Evolutionary conservation across 1,140 invertebrate species (phyloP).

Genomic region (Lanistes nyassanus): DNA sequence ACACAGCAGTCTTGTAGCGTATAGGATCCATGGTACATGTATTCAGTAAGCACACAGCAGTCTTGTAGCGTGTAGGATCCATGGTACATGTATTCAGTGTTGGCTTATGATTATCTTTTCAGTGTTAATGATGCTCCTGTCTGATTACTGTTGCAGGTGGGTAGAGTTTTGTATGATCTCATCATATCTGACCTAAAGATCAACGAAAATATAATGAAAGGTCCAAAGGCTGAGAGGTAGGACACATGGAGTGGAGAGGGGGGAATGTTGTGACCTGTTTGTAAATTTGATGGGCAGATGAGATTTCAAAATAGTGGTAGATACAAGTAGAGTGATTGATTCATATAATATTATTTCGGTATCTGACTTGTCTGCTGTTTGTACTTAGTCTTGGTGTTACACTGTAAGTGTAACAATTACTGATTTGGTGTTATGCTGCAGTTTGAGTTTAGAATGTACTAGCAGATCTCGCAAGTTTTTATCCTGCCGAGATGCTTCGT

Average conservation of each 20-base stretch:
- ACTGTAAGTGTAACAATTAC: too few species aligned
- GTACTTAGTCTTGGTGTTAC: not conserved
- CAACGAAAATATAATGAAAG: slow-evolving; percentile 75
- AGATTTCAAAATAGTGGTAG: not conserved
- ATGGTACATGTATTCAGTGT: not conserved
- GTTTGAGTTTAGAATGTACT: too few species aligned
- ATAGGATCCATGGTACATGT: not conserved
- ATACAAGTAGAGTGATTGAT: too few species aligned
- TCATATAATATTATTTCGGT: too few species aligned
- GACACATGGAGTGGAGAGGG: too few species aligned
- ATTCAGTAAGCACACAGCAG: not conserved
- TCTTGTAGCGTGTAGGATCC: not conserved
- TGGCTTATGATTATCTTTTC: not conserved
- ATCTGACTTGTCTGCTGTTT: not conserved
- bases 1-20: too few species aligned
- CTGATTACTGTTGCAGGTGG: slow-evolving; percentile 63
- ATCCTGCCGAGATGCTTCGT: too few species aligned
- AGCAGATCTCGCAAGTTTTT: too few species aligned
- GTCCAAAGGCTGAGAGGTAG: slow-evolving; percentile 18
- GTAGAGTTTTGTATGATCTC: slow-evolving; percentile 88
- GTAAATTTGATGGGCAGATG: not conserved
- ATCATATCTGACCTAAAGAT: slow-evolving; percentile 87
- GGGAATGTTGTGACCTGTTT: not conserved
- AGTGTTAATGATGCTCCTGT: not conserved
- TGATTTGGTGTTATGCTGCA: too few species aligned